A percentile compares a stretch with the other conserved stretches of the same genome.
Conservation (phyloP, 2,113 vertebrate species). For the Carlito syrichta region DNA sequence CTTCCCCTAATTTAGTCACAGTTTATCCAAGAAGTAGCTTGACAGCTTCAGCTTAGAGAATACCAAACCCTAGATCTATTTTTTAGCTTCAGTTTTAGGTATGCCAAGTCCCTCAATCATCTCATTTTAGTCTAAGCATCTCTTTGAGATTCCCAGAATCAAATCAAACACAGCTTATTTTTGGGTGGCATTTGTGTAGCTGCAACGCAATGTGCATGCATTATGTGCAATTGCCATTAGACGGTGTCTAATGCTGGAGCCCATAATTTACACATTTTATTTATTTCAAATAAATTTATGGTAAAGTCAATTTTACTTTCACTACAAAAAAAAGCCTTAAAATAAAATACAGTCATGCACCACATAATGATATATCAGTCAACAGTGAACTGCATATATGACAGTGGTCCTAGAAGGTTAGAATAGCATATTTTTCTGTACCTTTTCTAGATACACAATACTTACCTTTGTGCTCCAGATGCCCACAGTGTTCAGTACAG, state of each 20-base stretch:
- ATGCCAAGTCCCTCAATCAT: background rate
- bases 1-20: background rate
- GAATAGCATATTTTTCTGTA: background rate
- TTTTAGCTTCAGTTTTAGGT: background rate
- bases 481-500: background rate
- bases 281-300: slow-evolving; percentile 5
- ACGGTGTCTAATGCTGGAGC: slow-evolving; percentile 1
- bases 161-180: background rate
- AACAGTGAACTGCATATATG: background rate
- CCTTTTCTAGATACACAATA: background rate
- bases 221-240: slow-evolving; percentile 26
- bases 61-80: background rate
- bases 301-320: background rate
- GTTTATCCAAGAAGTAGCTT: background rate
- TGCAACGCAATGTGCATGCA: background rate
- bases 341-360: background rate
- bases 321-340: background rate
- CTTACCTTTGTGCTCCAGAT: background rate
- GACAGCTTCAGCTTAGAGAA: background rate
- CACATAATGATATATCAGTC: background rate
- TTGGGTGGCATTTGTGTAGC: background rate
- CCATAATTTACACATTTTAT: background rate
- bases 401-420: background rate
- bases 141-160: background rate
- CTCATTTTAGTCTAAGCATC: background rate